Base-by-base conservation (phyloP, 92 coral and sea anemone species). In the Parazoanthus darwini region DNA sequence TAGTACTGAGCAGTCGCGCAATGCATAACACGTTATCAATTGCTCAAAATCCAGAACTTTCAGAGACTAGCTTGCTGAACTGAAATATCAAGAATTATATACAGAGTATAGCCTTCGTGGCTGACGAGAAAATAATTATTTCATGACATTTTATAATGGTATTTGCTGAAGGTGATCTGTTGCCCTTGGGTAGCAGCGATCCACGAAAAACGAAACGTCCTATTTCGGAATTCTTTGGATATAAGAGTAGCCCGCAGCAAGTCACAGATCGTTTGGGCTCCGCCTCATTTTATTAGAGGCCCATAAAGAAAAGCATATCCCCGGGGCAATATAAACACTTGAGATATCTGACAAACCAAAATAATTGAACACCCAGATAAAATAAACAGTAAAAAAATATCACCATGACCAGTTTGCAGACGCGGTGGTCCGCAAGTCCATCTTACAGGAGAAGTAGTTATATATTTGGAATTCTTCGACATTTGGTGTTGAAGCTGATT, bases 261-360 rank as follows among this genome's bases (percentile, higher is more conserved):
- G 14, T 14, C 59, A 54, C 59, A 54, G 9, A 54, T 54, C 59
- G 59, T 54, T 54, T 11, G 3, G 16, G 18, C 59, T 54, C 59
- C 2, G 59, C 20, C 9, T 54, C 59, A 54, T 14, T 54, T 54
- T 14, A 54, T 54, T 54, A 11, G 20, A 15, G 59, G 59, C 59
- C 59, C 4, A 54, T 48, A 48, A 13, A 13, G 59, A 54, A 54
- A 39, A 54, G 59, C 59, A 54, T 54, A 13, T 13, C 3, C 59
- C 59, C 20, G 59, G 37, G 77, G 77, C 38, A 73, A 73, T 33
- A 73, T 33, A 73, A 73, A 73, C 77, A 73, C 77, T 73, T 29
- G 42, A 15, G 77, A 18, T 4, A 4, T 14, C 66, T 63, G 68
- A 22, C 6, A 22, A 18, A 63, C 38, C 15, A 36, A 72, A 36